A percentile compares a stretch with the other conserved stretches of the same genome.
Conservation (phyloP, 2,797 vertebrate genomes). For the Ctenosaura bakeri region DNA sequence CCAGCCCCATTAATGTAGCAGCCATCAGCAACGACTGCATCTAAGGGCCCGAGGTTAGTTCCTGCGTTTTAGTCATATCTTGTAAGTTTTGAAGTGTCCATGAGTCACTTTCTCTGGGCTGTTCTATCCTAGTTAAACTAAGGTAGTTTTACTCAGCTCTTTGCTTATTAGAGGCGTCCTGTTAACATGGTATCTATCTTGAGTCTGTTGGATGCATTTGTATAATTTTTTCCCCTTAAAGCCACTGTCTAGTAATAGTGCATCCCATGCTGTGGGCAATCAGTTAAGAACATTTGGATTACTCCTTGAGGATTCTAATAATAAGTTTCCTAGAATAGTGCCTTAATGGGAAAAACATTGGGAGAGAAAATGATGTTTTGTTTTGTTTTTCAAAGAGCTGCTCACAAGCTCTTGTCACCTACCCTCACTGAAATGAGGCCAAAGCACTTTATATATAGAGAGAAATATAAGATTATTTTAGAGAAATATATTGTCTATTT, state of each 20-base stretch:
- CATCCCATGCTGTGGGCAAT: not conserved
- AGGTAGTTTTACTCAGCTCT: not conserved
- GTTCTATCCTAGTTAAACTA: not conserved
- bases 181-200: not conserved
- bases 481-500: conserved; percentile 2
- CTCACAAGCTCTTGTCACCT: not conserved
- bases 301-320: conserved; percentile 17
- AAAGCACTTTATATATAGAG: conserved; percentile 19
- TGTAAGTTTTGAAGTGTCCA: not conserved
- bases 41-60: not conserved
- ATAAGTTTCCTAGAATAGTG: conserved; percentile 24
- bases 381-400: conserved; percentile 1
- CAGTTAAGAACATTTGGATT: conserved; percentile 17
- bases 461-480: no score
- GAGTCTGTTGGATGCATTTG: conserved; percentile 11
- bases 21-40: not conserved
- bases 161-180: not conserved
- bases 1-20: no score
- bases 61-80: not conserved
- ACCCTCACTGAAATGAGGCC: not conserved
- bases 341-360: conserved; percentile 11
- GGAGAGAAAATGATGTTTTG: not conserved
- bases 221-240: conserved; percentile 3
- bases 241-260: not conserved
- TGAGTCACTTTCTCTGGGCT: not conserved